Percentiles rank a stretch among this genome's conserved stretches.
Conservation (phyloP, 2,888 invertebrate genomes). For the Pristionchus entomophagus region DNA sequence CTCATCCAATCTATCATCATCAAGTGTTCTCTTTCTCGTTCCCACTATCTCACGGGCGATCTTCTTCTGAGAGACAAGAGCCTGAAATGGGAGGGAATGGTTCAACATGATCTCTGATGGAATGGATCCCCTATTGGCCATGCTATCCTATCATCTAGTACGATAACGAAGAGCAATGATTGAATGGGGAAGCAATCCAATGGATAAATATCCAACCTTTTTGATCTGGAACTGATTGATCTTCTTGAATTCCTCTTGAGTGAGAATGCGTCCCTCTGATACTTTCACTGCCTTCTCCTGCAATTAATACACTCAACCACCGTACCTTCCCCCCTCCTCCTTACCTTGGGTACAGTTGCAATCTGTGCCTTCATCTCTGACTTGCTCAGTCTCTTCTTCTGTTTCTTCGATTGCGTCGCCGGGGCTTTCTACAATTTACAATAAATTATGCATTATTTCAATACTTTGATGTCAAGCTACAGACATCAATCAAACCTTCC, state of each 20-base stretch:
- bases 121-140: too few relatives aligned
- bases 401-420: constrained; percentile 24
- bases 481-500: too few relatives aligned
- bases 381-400: constrained; percentile 20
- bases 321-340: constrained; percentile 66
- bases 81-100: too few relatives aligned
- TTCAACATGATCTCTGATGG: too few relatives aligned
- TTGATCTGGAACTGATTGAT: constrained; percentile 70
- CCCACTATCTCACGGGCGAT: constrained; percentile 21
- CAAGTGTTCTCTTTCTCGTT: constrained; percentile 43
- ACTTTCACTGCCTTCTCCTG: constrained; percentile 61
- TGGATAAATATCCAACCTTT: constrained; percentile 48
- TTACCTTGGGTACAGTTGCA: constrained; percentile 13
- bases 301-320: constrained; percentile 59
- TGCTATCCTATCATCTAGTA: too few relatives aligned
- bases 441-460: too few relatives aligned
- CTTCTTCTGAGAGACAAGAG: constrained; percentile 38
- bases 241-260: constrained; percentile 71
- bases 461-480: too few relatives aligned
- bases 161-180: too few relatives aligned
- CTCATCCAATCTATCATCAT: constrained; percentile 47
- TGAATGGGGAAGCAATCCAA: not conserved
- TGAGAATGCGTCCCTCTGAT: constrained; percentile 58
- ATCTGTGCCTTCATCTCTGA: constrained; percentile 18
- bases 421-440: not conserved